phyloP scores from a whole-genome alignment of 2,113 vertebrate genomes.

The Hypocryptadius cinnamomeus region DNA sequence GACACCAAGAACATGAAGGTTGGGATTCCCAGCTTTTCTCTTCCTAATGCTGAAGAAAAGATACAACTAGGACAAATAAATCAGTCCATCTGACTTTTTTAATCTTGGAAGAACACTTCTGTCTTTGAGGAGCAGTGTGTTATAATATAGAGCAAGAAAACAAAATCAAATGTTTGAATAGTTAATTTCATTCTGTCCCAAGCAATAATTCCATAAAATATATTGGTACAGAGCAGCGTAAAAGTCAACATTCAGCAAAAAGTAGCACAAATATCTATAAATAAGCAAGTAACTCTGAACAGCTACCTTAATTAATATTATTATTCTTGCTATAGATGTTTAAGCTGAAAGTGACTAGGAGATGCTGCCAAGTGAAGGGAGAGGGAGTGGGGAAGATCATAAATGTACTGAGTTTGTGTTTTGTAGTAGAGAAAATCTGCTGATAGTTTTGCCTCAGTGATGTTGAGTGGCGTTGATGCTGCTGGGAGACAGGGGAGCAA shows the following conservation, averaged over 20 bases:
- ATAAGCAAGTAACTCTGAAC: not conserved
- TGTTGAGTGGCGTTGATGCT: not conserved
- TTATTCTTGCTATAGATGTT: not conserved
- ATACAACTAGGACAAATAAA: not conserved
- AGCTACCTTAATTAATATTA: not conserved
- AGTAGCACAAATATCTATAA: not conserved
- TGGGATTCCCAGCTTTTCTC: not conserved
- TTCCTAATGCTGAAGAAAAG: not conserved
- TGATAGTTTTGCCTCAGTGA: not conserved
- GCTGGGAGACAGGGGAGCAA: not conserved
- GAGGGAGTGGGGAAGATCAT: not conserved
- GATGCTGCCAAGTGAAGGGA: not conserved
- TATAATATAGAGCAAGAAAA: not conserved
- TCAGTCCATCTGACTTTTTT: not conserved
- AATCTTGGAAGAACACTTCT: not conserved
- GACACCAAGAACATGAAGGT: not conserved
- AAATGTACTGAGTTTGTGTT: not conserved
- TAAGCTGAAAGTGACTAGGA: not conserved
- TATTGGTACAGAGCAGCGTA: not conserved
- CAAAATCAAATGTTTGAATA: not conserved
- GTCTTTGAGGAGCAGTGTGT: not conserved
- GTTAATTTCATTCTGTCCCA: conserved; percentile 16
- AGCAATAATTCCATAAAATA: conserved; percentile 19
- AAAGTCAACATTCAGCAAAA: not conserved
- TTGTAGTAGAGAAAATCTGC: not conserved